Percentiles rank a stretch among this genome's conserved stretches.
Evolutionary conservation across 2,888 invertebrate genomes (phyloP).

Genomic region (Polydrusus tereticollis): DNA sequence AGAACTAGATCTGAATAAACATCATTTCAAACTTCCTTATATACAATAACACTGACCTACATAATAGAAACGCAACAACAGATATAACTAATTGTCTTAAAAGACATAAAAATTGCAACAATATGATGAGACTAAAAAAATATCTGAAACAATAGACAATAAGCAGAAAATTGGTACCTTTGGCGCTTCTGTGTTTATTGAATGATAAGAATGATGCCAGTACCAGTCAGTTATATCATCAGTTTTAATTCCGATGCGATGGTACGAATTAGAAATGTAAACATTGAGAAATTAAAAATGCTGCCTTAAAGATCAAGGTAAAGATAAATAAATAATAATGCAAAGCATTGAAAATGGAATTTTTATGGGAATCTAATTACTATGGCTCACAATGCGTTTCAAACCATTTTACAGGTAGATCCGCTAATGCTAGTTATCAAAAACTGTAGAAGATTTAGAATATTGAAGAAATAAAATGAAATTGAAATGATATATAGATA

Average conservation of each 20-base stretch:
- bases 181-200: slow-evolving; percentile 36
- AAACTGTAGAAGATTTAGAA: too few relatives aligned
- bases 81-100: slow-evolving; percentile 25
- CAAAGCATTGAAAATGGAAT: not conserved
- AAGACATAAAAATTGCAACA: slow-evolving; percentile 32
- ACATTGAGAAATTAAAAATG: slow-evolving; percentile 16
- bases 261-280: not conserved
- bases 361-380: slow-evolving; percentile 3
- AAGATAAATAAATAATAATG: slow-evolving; percentile 8
- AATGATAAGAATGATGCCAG: not conserved
- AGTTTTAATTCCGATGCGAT: slow-evolving; percentile 5
- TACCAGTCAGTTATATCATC: slow-evolving; percentile 21
- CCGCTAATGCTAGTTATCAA: too few relatives aligned
- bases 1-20: too few relatives aligned
- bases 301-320: slow-evolving; percentile 24
- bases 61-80: slow-evolving; percentile 28
- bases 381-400: not conserved
- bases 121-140: slow-evolving; percentile 28
- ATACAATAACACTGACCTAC: slow-evolving; percentile 41
- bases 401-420: too few relatives aligned
- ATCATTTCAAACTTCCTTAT: slow-evolving; percentile 28
- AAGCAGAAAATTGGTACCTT: slow-evolving; percentile 35
- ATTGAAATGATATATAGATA: too few relatives aligned
- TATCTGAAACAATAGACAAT: slow-evolving; percentile 42
- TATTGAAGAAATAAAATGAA: too few relatives aligned